Conservation (phyloP, 30 jellyfish, hydroid and myxozoan species). For the Haliclystus octoradiatus region DNA sequence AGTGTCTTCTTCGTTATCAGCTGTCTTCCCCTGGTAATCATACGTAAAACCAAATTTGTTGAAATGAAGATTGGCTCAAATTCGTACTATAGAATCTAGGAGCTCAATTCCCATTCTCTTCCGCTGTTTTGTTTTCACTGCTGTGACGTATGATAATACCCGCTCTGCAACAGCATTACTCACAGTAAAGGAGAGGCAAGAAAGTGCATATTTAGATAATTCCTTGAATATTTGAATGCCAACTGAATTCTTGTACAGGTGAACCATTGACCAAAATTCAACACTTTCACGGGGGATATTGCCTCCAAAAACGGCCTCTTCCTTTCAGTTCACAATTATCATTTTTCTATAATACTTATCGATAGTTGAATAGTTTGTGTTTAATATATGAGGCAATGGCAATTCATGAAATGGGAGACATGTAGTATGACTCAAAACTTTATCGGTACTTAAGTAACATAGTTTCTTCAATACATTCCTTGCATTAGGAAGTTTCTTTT, state of each 20-base stretch:
- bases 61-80: constrained; percentile 14
- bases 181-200: constrained; percentile 31
- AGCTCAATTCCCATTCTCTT: constrained; percentile 41
- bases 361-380: no score
- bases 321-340: background rate
- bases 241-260: constrained; percentile 1
- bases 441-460: no score
- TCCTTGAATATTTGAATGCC: constrained; percentile 10
- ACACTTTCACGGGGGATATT: constrained; percentile 23
- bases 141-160: constrained; percentile 21
- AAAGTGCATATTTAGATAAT: constrained; percentile 24
- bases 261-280: constrained; percentile 29
- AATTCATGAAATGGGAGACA: no score
- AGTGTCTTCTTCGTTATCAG: no score
- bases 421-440: no score
- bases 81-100: constrained; percentile 22
- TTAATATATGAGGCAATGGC: no score
- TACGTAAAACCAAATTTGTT: no score
- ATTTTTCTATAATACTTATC: background rate
- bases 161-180: constrained; percentile 51
- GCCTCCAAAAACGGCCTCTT: constrained; percentile 13
- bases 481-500: no score
- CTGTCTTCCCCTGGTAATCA: no score
- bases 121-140: constrained; percentile 31
- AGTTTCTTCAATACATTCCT: no score